These are phyloP conservation scores for Eutolmus rufibarbis DNA, from an alignment of 2,888 invertebrate species.

Conservation along the genomic window DNA sequence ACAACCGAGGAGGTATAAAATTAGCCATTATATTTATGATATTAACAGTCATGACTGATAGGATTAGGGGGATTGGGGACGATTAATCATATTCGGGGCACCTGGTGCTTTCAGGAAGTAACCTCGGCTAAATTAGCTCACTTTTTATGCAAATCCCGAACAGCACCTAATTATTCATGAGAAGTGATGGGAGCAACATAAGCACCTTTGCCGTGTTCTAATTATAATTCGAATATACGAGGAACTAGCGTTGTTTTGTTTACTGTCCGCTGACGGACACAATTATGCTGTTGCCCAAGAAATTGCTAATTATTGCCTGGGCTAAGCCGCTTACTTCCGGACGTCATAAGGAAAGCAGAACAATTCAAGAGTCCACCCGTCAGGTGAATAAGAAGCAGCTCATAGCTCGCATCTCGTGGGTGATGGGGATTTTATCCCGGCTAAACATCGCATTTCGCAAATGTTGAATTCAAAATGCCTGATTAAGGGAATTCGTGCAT, in stretches of 20 bases:
- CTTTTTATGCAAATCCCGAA: neutral
- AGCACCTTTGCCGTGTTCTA: neutral
- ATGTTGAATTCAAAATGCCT: constrained; percentile 21
- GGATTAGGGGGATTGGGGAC: neutral
- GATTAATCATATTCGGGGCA: neutral
- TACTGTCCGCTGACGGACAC: neutral
- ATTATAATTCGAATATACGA: neutral
- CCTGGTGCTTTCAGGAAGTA: neutral
- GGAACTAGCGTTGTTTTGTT: neutral
- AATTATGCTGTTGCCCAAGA: neutral
- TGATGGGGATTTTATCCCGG: neutral
- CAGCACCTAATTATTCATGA: neutral
- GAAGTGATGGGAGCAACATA: neutral
- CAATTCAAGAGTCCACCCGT: neutral
- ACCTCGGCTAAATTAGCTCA: neutral
- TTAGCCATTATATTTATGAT: neutral
- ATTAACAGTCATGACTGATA: neutral
- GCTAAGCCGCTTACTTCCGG: neutral
- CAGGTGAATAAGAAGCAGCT: neutral
- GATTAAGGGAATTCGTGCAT: neutral
- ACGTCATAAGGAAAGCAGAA: neutral
- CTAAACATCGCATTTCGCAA: constrained; percentile 6
- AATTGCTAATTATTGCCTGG: neutral
- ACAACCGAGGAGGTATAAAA: neutral
- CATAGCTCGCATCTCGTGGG: neutral